Conservation (phyloP, 2,888 invertebrate genomes). For the Podabrus alpinus region DNA sequence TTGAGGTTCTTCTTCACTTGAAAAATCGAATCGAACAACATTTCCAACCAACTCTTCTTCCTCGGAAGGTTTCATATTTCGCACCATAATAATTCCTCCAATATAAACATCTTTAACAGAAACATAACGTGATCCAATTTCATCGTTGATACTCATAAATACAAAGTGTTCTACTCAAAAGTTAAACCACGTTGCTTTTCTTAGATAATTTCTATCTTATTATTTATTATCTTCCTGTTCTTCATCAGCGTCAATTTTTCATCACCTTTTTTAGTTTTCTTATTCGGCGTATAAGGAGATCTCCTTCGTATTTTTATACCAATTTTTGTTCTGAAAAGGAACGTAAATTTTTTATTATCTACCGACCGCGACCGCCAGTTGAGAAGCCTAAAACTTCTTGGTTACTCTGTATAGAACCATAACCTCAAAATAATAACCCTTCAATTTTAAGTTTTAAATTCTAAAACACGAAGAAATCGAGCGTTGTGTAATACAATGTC, state of each 20-base stretch:
- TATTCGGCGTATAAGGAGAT: no score
- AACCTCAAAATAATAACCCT: background rate
- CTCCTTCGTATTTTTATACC: no score
- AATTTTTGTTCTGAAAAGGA: no score
- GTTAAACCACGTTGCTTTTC: conserved; percentile 89
- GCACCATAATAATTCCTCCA: conserved; percentile 95
- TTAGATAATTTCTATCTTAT: conserved; percentile 60
- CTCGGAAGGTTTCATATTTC: conserved; percentile 77
- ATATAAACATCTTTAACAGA: conserved; percentile 91
- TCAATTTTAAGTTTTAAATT: background rate
- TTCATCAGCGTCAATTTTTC: conserved; percentile 56
- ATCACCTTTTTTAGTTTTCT: conserved; percentile 49
- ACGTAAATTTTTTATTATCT: no score
- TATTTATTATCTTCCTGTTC: conserved; percentile 59
- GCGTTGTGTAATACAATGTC: background rate
- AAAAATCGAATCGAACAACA: conserved; percentile 83
- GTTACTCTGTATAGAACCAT: background rate
- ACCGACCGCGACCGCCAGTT: no score
- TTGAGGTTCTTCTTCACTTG: conserved; percentile 95
- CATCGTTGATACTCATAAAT: conserved; percentile 81
- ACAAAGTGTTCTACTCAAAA: conserved; percentile 86
- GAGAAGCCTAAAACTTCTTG: background rate
- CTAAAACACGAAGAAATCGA: background rate
- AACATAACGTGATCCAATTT: conserved; percentile 75
- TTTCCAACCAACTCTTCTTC: conserved; percentile 87